Evolutionary conservation across 2,113 vertebrate species (phyloP).

Genomic region (Ivindomyrus marchei): DNA sequence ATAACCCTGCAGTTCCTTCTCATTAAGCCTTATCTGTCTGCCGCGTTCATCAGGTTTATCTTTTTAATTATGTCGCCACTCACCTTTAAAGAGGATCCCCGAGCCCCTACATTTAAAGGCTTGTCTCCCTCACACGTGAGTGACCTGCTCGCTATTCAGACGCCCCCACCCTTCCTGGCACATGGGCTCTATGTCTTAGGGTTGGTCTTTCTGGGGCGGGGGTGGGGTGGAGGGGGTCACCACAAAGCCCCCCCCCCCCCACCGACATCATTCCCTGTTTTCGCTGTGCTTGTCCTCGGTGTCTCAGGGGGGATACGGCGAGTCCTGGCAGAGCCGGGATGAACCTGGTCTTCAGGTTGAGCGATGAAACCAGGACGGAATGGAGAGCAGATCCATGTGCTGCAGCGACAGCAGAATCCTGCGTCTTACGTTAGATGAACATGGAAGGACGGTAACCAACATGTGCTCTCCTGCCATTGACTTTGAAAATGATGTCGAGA

Average conservation of each 20-base stretch:
- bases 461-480: not conserved
- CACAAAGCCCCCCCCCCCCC: no score
- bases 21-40: conserved; percentile 54
- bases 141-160: conserved; percentile 27
- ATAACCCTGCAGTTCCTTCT: conserved; percentile 29
- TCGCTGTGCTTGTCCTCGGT: not conserved
- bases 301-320: not conserved
- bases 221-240: not conserved
- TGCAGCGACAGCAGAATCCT: not conserved
- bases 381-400: not conserved
- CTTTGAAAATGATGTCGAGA: not conserved
- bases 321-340: not conserved
- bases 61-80: conserved; percentile 55
- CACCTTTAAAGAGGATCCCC: conserved; percentile 46
- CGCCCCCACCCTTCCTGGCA: not conserved
- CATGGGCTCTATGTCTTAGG: not conserved
- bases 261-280: not conserved
- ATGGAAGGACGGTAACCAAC: not conserved
- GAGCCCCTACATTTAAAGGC: conserved; percentile 35
- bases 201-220: not conserved
- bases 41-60: conserved; percentile 53
- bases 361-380: not conserved
- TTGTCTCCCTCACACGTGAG: conserved; percentile 34
- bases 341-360: not conserved
- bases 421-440: not conserved